These are phyloP conservation scores for Kuschelorhynchus macadamiae DNA, from an alignment of 2,888 invertebrate genomes.

Conservation along the genomic window DNA sequence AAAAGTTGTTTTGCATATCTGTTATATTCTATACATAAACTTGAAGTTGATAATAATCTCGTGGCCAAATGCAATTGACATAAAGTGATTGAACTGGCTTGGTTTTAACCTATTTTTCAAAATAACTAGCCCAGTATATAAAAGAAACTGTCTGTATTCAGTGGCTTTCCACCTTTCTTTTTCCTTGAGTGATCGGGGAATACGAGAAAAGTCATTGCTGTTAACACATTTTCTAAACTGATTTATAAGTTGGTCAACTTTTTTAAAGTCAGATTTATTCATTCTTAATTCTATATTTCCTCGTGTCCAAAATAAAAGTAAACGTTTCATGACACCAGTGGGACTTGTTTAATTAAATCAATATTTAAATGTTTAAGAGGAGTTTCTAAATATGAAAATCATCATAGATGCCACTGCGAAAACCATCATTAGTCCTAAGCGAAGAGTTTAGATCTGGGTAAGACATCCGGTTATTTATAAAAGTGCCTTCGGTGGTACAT, in stretches of 20 bases:
- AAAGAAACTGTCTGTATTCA: conserved; percentile 49
- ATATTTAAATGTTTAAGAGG: conserved; percentile 47
- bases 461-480: conserved; percentile 41
- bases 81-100: conserved; percentile 1
- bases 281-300: conserved; percentile 9
- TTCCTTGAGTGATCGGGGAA: conserved; percentile 39
- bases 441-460: conserved; percentile 31
- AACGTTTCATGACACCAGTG: conserved; percentile 42
- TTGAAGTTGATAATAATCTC: background rate
- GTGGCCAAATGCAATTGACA: background rate
- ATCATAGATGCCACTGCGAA: conserved; percentile 32
- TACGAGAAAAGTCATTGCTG: conserved; percentile 8
- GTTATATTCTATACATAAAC: background rate
- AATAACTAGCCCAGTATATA: conserved; percentile 46
- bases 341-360: conserved; percentile 53
- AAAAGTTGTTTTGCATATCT: background rate
- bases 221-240: conserved; percentile 32
- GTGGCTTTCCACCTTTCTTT: conserved; percentile 47
- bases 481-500: conserved; percentile 47
- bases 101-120: conserved; percentile 4
- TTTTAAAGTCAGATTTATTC: background rate
- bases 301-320: conserved; percentile 28
- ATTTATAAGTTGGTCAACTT: conserved; percentile 5
- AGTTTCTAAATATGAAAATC: conserved; percentile 49
- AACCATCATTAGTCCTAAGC: conserved; percentile 36